Evolutionary conservation across 2,113 vertebrate species (phyloP).

Genomic region (Atrichornis clamosus): DNA sequence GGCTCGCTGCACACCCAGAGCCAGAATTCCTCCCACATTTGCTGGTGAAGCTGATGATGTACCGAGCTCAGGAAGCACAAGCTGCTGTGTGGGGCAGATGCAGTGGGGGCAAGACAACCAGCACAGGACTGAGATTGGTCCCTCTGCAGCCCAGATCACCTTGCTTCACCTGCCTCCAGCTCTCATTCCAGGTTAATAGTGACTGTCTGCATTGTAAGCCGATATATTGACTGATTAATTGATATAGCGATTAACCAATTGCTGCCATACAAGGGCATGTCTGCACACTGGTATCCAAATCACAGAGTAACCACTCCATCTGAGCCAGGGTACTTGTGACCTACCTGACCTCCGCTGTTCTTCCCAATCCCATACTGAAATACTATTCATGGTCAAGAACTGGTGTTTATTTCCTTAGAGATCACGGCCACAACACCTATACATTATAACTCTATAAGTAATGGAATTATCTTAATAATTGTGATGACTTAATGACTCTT

Average conservation of each 20-base stretch:
- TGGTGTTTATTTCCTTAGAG: neutral
- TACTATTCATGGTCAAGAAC: neutral
- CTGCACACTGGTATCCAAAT: neutral
- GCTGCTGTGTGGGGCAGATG: neutral
- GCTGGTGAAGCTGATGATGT: neutral
- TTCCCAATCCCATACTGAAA: neutral
- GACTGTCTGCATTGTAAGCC: neutral
- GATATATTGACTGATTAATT: neutral
- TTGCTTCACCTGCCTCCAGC: neutral
- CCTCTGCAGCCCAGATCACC: neutral
- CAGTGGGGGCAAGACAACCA: neutral
- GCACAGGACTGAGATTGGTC: too few relatives aligned
- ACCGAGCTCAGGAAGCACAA: neutral
- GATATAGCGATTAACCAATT: neutral
- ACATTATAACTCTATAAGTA: neutral
- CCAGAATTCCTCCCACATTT: neutral
- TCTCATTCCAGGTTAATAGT: neutral
- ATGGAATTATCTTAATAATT: neutral
- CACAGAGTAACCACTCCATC: neutral
- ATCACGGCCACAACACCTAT: neutral
- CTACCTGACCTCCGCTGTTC: neutral
- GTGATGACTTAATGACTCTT: neutral
- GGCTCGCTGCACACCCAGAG: neutral
- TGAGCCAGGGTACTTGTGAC: neutral
- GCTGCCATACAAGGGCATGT: neutral